phyloP scores from a whole-genome alignment of 1,140 invertebrate genomes.

The Phocides pigmalion region DNA sequence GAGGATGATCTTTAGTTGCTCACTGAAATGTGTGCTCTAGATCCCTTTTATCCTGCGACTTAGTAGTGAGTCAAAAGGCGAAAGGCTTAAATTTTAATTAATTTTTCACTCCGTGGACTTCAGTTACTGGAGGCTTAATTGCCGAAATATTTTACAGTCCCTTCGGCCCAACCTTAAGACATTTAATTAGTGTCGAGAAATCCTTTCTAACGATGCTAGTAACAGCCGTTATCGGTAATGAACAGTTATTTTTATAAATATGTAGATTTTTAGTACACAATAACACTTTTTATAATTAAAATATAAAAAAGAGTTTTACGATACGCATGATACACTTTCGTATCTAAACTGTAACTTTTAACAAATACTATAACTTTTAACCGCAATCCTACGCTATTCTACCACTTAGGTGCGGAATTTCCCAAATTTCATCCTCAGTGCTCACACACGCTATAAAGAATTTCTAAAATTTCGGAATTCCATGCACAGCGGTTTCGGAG shows the following conservation, averaged over 20 bases:
- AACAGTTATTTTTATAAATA: slow-evolving; percentile 5
- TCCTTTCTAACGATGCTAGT: slow-evolving; percentile 53
- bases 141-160: slow-evolving; percentile 72
- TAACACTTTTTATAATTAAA: no score
- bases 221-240: slow-evolving; percentile 33
- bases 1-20: slow-evolving; percentile 68
- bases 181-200: slow-evolving; percentile 70
- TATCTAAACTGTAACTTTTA: no score
- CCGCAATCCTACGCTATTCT: no score
- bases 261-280: neutral
- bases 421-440: no score
- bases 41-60: slow-evolving; percentile 60
- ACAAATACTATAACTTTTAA: no score
- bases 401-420: no score
- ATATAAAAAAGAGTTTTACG: no score
- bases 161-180: slow-evolving; percentile 58
- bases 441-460: no score
- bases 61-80: slow-evolving; percentile 49
- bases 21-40: slow-evolving; percentile 65
- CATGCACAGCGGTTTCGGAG: no score
- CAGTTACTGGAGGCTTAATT: slow-evolving; percentile 63
- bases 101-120: slow-evolving; percentile 76
- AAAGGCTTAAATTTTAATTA: slow-evolving; percentile 78
- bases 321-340: no score
- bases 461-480: no score